A percentile compares a stretch with the other conserved stretches of the same genome.
Evolutionary conservation across 2,888 invertebrate species (phyloP).

Genomic region (Drosophila pegasa): DNA sequence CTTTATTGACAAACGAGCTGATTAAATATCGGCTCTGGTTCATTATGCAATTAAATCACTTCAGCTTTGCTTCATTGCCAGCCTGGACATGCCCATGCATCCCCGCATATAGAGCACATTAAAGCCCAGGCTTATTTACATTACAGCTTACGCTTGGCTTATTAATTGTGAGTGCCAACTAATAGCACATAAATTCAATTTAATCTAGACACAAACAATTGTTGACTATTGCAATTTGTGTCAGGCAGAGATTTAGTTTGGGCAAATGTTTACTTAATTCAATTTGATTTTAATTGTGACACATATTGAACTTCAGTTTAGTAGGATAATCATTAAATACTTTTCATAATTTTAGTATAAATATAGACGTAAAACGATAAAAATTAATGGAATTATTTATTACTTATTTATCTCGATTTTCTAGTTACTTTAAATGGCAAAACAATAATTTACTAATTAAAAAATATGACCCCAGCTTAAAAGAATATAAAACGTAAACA

Average conservation of each 20-base stretch:
- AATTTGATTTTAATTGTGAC: not conserved
- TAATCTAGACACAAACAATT: conserved; percentile 9
- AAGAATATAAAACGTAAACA: no score
- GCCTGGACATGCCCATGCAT: conserved; percentile 7
- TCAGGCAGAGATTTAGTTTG: not conserved
- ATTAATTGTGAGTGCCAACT: conserved; percentile 17
- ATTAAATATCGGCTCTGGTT: conserved; percentile 73
- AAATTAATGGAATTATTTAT: not conserved
- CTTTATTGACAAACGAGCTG: conserved; percentile 78
- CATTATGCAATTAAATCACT: conserved; percentile 76
- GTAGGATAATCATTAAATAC: not conserved
- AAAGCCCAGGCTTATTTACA: conserved; percentile 39
- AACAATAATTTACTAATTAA: no score
- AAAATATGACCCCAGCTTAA: no score
- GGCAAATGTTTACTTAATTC: not conserved
- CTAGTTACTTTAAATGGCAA: no score
- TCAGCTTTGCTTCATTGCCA: conserved; percentile 35
- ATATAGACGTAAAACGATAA: not conserved
- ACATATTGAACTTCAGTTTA: not conserved
- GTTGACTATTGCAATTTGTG: conserved; percentile 2
- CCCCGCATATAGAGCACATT: conserved; percentile 12
- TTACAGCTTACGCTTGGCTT: conserved; percentile 25
- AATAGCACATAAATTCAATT: conserved; percentile 6
- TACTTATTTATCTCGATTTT: not conserved
- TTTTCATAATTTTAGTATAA: not conserved